Conservation (phyloP, 2,888 invertebrate genomes). For the Kryphioiulus occultus region DNA sequence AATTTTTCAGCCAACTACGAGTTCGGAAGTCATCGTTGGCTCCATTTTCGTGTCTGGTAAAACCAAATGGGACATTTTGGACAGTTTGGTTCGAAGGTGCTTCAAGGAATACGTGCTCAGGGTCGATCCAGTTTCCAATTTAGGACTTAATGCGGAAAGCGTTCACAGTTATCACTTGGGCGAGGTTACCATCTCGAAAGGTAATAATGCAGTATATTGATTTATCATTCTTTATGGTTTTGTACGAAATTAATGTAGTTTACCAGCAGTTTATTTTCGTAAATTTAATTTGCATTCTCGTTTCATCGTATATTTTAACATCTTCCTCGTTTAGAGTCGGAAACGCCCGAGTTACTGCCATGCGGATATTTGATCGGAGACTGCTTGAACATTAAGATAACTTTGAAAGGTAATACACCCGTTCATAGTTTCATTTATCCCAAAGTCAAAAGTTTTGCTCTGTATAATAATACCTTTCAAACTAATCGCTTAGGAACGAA, state of each 20-base stretch:
- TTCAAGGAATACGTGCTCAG: conserved; percentile 94
- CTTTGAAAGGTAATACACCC: conserved; percentile 65
- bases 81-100: conserved; percentile 86
- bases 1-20: conserved; percentile 59
- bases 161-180: conserved; percentile 94
- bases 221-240: background rate
- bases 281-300: background rate
- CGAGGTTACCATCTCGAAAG: conserved; percentile 67
- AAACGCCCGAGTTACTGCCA: conserved; percentile 86
- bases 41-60: conserved; percentile 89
- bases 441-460: too few species aligned
- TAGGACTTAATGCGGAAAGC: conserved; percentile 83
- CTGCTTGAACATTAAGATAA: conserved; percentile 65
- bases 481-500: conserved; percentile 68
- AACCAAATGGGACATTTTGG: conserved; percentile 94
- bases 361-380: conserved; percentile 90
- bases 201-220: conserved; percentile 48
- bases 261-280: background rate
- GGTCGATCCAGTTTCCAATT: conserved; percentile 89
- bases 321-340: conserved; percentile 57
- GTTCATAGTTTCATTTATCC: too few species aligned
- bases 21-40: conserved; percentile 79
- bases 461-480: background rate
- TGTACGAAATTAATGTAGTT: too few species aligned
- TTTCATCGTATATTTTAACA: background rate